phyloP scores from a whole-genome alignment of 2,797 vertebrate species.

The Mormyrus hasselquistii region DNA sequence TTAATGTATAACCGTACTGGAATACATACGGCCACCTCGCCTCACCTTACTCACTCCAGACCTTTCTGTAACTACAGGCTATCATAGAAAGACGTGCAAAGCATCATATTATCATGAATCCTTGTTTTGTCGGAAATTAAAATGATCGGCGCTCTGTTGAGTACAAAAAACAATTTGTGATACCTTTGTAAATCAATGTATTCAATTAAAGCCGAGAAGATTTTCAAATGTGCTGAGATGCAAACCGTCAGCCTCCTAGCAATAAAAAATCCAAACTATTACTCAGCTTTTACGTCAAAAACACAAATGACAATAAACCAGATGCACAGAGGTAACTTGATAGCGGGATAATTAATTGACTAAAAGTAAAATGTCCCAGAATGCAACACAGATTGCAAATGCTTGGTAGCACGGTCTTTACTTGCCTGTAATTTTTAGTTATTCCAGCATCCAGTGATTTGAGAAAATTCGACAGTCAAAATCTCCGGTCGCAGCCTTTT shows the following conservation, averaged over 20 bases:
- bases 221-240: background rate
- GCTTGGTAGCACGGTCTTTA: background rate
- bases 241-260: background rate
- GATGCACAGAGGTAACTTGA: background rate
- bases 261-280: background rate
- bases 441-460: background rate
- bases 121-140: background rate
- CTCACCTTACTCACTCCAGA: background rate
- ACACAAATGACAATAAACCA: background rate
- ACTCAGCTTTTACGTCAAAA: background rate
- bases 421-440: background rate
- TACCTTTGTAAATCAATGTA: background rate
- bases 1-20: background rate
- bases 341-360: background rate
- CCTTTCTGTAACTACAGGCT: background rate
- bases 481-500: slow-evolving; percentile 5
- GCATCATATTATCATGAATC: background rate
- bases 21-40: background rate
- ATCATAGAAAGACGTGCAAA: background rate
- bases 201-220: background rate
- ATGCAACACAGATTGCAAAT: background rate
- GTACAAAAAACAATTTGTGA: background rate
- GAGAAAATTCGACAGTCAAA: background rate
- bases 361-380: background rate
- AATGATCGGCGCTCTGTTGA: background rate